Evolutionary conservation across 2,113 vertebrate genomes (phyloP).

Genomic region (Alaudala cheleensis): DNA sequence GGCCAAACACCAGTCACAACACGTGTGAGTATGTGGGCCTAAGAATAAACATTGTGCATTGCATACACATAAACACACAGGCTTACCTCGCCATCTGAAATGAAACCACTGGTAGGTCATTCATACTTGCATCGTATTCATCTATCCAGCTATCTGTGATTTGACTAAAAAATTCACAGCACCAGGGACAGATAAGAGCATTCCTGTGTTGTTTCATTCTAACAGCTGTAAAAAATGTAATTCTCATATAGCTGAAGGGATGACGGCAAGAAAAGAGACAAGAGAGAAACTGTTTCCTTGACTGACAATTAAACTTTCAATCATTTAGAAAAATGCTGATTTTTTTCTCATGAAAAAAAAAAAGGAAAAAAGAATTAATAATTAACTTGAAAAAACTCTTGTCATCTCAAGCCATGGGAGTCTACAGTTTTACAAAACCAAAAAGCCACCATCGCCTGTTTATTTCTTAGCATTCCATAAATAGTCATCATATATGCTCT

Average conservation of each 20-base stretch:
- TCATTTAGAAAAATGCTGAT: not conserved
- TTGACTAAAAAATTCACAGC: slow-evolving; percentile 30
- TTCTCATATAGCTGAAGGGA: not conserved
- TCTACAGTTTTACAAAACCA: not conserved
- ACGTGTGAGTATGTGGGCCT: not conserved
- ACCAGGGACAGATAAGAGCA: slow-evolving; percentile 12
- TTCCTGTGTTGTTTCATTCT: slow-evolving; percentile 31
- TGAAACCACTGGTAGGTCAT: not conserved
- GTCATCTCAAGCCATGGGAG: not conserved
- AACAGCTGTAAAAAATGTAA: not conserved
- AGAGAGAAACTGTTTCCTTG: not conserved
- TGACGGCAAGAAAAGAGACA: not conserved
- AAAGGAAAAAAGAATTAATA: no score
- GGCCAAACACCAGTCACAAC: not conserved
- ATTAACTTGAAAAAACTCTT: not conserved
- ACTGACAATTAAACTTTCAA: not conserved
- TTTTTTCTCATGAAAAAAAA: not conserved
- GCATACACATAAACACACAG: not conserved
- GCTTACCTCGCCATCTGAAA: not conserved
- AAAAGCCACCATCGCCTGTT: not conserved
- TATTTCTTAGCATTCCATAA: not conserved
- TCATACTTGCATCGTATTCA: not conserved
- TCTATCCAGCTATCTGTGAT: not conserved
- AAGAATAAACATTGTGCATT: not conserved
- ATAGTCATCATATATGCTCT: not conserved